phyloP scores from a whole-genome alignment of 2,888 invertebrate species.

The Callosobruchus maculatus region DNA sequence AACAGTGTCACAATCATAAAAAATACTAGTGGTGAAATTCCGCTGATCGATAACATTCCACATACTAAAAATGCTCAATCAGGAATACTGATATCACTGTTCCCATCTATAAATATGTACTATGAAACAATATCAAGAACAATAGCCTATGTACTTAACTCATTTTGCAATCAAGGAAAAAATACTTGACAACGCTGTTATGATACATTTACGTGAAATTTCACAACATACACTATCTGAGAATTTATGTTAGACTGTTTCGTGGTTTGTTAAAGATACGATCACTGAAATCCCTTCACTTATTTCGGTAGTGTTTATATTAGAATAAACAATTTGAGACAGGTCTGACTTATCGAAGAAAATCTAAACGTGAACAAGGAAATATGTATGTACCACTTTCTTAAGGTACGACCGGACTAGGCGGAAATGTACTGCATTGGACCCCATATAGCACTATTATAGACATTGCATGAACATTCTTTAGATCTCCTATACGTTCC shows the following conservation, averaged over 20 bases:
- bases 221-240: neutral
- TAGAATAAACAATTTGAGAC: neutral
- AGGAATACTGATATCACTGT: neutral
- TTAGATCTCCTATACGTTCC: no score
- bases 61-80: conserved; percentile 1
- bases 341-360: neutral
- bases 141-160: neutral
- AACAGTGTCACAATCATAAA: neutral
- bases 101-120: neutral
- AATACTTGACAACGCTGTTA: no score
- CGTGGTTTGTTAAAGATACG: neutral
- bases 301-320: neutral
- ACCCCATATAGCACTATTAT: no score
- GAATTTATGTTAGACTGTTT: neutral
- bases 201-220: neutral
- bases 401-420: no score
- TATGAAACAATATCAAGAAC: neutral
- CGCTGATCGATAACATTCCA: conserved; percentile 3
- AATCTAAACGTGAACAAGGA: neutral
- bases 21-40: neutral
- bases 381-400: no score
- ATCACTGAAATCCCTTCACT: neutral
- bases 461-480: no score
- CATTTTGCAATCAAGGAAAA: no score
- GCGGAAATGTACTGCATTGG: no score